Evolutionary conservation across 2,888 invertebrate species (phyloP).

Genomic region (Steinernema hermaphroditum): DNA sequence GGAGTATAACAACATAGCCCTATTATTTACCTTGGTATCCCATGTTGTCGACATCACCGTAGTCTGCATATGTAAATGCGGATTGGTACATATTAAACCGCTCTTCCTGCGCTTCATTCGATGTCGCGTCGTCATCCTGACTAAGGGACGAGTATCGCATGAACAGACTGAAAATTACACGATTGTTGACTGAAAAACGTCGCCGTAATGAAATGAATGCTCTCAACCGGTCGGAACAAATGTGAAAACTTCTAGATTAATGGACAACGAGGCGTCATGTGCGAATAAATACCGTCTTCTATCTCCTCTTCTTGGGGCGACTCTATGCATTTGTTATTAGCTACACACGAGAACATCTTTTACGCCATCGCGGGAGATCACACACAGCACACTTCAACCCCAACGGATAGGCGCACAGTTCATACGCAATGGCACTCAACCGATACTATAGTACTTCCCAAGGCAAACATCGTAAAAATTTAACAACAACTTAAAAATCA

Average conservation of each 20-base stretch:
- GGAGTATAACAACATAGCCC: not conserved
- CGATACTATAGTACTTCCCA: not conserved
- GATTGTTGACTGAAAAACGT: too few relatives aligned
- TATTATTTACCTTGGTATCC: not conserved
- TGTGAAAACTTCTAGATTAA: not conserved
- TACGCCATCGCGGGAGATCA: too few relatives aligned
- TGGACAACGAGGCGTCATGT: too few relatives aligned
- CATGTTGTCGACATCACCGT: constrained; percentile 23
- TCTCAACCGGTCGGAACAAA: not conserved
- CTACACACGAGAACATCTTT: too few relatives aligned
- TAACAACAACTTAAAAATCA: constrained; percentile 27
- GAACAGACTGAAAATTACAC: not conserved
- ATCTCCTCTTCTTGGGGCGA: too few relatives aligned
- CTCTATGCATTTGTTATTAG: too few relatives aligned
- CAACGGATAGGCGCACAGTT: too few relatives aligned
- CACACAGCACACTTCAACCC: too few relatives aligned
- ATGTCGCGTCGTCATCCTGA: not conserved
- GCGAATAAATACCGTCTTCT: too few relatives aligned
- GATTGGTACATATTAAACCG: constrained; percentile 20
- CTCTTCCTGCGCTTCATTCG: not conserved
- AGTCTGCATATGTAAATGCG: constrained; percentile 20
- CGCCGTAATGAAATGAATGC: too few relatives aligned
- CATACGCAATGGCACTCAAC: too few relatives aligned
- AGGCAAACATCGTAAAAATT: constrained; percentile 12
- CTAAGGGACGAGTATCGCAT: constrained; percentile 16